A percentile compares a stretch with the other conserved stretches of the same genome.
These are phyloP conservation scores for Hirtodrosophila cameraria DNA, from an alignment of 2,888 invertebrate genomes.

Conservation along the genomic window DNA sequence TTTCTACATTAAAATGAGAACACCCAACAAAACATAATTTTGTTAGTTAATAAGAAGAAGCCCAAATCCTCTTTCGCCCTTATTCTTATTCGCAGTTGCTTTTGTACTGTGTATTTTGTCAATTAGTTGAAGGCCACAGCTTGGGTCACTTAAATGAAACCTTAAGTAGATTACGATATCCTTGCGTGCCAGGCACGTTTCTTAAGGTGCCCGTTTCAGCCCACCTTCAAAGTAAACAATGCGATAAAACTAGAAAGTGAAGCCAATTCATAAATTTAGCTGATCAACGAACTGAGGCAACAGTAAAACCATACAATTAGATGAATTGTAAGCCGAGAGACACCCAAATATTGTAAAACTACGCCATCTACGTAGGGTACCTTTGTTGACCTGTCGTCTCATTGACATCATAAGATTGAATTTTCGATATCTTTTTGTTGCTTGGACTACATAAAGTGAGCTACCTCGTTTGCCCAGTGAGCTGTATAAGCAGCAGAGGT, in stretches of 20 bases:
- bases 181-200: too few relatives aligned
- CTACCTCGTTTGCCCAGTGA: too few relatives aligned
- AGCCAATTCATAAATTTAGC: slow-evolving; percentile 50
- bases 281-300: slow-evolving; percentile 41
- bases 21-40: slow-evolving; percentile 58
- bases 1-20: slow-evolving; percentile 19
- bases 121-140: slow-evolving; percentile 47
- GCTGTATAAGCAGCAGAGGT: slow-evolving; percentile 36
- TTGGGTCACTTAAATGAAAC: too few relatives aligned
- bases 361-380: neutral
- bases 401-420: slow-evolving; percentile 29
- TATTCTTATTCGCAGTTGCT: neutral
- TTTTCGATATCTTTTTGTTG: slow-evolving; percentile 29
- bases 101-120: slow-evolving; percentile 26
- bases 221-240: too few relatives aligned
- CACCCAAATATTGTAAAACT: neutral
- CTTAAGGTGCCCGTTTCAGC: too few relatives aligned
- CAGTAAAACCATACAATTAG: slow-evolving; percentile 48
- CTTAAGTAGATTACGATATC: too few relatives aligned
- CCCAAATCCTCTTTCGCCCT: neutral
- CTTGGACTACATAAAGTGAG: slow-evolving; percentile 33
- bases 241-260: slow-evolving; percentile 44
- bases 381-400: slow-evolving; percentile 19
- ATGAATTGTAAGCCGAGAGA: slow-evolving; percentile 12
- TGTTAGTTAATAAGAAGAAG: slow-evolving; percentile 50